Percentiles rank a stretch among this genome's conserved stretches.
Conservation (phyloP, 2,888 invertebrate species). For the Sminthurides aquaticus region DNA sequence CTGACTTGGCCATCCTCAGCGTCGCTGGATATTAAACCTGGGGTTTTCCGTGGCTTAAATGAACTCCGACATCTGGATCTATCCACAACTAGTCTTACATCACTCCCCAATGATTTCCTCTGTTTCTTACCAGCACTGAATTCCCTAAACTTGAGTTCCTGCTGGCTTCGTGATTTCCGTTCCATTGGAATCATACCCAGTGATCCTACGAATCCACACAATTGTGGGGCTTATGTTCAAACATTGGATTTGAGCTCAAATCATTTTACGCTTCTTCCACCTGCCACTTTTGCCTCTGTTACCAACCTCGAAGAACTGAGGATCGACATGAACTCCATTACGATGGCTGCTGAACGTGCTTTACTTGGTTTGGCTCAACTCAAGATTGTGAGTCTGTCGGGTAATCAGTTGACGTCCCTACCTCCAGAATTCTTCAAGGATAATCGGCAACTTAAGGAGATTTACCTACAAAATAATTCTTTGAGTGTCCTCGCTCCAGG, state of each 20-base stretch:
- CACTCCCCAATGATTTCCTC: slow-evolving; percentile 65
- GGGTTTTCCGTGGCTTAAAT: slow-evolving; percentile 66
- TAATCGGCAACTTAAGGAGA: slow-evolving; percentile 67
- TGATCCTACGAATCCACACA: slow-evolving; percentile 47
- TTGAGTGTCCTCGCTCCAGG: slow-evolving; percentile 73
- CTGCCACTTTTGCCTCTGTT: slow-evolving; percentile 63
- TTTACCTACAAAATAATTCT: slow-evolving; percentile 73
- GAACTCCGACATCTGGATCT: slow-evolving; percentile 66
- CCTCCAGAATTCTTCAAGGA: slow-evolving; percentile 76
- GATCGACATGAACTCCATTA: slow-evolving; percentile 67
- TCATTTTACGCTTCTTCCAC: slow-evolving; percentile 65
- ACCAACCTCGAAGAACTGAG: slow-evolving; percentile 64
- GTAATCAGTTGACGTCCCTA: slow-evolving; percentile 70
- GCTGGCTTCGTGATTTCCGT: slow-evolving; percentile 66
- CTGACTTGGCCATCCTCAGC: slow-evolving; percentile 54
- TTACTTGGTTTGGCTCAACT: slow-evolving; percentile 66
- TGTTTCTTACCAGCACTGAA: slow-evolving; percentile 65
- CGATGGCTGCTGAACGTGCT: slow-evolving; percentile 67
- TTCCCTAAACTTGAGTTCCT: slow-evolving; percentile 69
- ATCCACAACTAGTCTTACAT: slow-evolving; percentile 73
- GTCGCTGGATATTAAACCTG: slow-evolving; percentile 65
- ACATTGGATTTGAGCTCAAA: slow-evolving; percentile 69
- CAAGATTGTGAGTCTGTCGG: slow-evolving; percentile 66
- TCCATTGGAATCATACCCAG: slow-evolving; percentile 59
- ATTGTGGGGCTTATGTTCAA: slow-evolving; percentile 62